These are phyloP conservation scores for Psilopogon haemacephalus DNA, from an alignment of 2,113 vertebrate species.

Conservation along the genomic window DNA sequence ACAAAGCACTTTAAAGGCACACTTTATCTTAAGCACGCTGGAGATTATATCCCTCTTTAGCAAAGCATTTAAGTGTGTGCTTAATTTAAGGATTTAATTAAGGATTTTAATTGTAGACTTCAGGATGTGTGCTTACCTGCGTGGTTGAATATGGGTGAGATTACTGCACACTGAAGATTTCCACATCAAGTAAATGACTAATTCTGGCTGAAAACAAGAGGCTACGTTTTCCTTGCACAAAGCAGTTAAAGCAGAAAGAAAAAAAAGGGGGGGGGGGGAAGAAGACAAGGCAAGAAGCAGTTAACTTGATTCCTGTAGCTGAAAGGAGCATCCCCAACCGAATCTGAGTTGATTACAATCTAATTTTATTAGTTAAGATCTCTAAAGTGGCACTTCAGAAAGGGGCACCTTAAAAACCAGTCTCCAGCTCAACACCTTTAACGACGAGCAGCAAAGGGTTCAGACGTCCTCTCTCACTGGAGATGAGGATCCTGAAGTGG, in stretches of 20 bases:
- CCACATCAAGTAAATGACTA: neutral
- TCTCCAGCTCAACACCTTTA: constrained; percentile 10
- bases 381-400: neutral
- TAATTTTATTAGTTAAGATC: neutral
- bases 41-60: constrained; percentile 63
- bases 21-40: constrained; percentile 55
- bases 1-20: constrained; percentile 37
- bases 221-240: neutral
- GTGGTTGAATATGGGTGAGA: constrained; percentile 40
- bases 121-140: constrained; percentile 56
- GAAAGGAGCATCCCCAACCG: neutral
- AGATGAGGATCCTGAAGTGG: neutral
- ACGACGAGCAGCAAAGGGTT: neutral
- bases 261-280: no score
- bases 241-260: constrained; percentile 4
- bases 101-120: constrained; percentile 68
- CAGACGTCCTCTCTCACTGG: neutral
- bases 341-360: neutral
- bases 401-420: constrained; percentile 4
- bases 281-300: neutral
- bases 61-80: constrained; percentile 55
- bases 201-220: neutral
- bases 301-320: neutral
- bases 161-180: constrained; percentile 26
- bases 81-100: constrained; percentile 71